A percentile compares a stretch with the other conserved stretches of the same genome.
These are phyloP conservation scores for Melospiza melodia DNA, from an alignment of 2,113 vertebrate species.

Conservation along the genomic window DNA sequence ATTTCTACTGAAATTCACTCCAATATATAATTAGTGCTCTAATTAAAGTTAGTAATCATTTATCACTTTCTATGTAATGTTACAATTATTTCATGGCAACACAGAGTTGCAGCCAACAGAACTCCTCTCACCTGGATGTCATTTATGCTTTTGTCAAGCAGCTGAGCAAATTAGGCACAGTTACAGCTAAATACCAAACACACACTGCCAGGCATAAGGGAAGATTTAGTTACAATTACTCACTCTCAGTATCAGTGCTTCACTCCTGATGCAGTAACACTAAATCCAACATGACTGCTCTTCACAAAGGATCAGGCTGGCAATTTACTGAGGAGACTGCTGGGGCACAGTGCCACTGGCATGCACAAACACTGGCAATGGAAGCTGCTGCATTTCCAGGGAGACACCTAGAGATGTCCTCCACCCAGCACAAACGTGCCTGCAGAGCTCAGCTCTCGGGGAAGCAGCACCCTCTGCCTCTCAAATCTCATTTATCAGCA, in stretches of 20 bases:
- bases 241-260: not conserved
- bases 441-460: not conserved
- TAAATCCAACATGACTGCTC: not conserved
- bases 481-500: not conserved
- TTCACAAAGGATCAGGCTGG: not conserved
- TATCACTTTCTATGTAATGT: not conserved
- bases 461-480: not conserved
- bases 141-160: not conserved
- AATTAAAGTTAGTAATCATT: not conserved
- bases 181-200: not conserved
- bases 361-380: accelerated
- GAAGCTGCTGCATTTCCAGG: not conserved
- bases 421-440: not conserved
- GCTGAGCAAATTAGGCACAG: not conserved
- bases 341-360: not conserved
- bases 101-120: not conserved
- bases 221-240: not conserved
- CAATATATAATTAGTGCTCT: not conserved
- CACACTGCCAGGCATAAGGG: not conserved
- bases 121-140: not conserved
- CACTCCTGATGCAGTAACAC: not conserved
- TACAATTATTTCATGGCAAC: not conserved
- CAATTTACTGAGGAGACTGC: not conserved
- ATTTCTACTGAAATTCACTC: not conserved
- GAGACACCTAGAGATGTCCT: not conserved